Percentiles rank a stretch among this genome's conserved stretches.
Evolutionary conservation across 1,140 invertebrate genomes (phyloP).

Genomic region (Cydia amplana): DNA sequence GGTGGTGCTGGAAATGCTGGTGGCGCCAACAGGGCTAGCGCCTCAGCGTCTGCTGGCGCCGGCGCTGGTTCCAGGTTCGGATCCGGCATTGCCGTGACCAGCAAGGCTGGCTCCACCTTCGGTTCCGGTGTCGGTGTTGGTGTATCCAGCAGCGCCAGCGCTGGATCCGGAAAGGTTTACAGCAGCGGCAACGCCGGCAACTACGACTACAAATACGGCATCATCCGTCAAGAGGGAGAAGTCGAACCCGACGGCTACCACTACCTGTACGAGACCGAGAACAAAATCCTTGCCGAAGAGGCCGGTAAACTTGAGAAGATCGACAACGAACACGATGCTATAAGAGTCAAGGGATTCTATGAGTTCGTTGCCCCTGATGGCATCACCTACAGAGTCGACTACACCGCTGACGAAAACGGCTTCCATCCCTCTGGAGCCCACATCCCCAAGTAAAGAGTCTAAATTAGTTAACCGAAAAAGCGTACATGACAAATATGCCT

Average conservation of each 20-base stretch:
- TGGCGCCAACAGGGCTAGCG: not conserved
- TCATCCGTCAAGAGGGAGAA: constrained; percentile 69
- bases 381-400: constrained; percentile 83
- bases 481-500: not conserved
- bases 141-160: constrained; percentile 37
- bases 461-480: not conserved
- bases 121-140: constrained; percentile 59
- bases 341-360: constrained; percentile 81
- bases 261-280: constrained; percentile 82
- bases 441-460: constrained; percentile 57
- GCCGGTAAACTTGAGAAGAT: constrained; percentile 74
- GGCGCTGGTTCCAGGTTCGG: constrained; percentile 32
- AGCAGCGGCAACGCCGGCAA: constrained; percentile 39
- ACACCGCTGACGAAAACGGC: constrained; percentile 85
- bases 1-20: not conserved
- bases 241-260: constrained; percentile 73
- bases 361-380: constrained; percentile 83
- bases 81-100: constrained; percentile 57
- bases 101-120: constrained; percentile 34
- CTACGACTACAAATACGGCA: constrained; percentile 68
- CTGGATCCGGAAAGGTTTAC: constrained; percentile 31
- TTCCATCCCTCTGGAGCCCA: constrained; percentile 81
- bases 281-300: constrained; percentile 81
- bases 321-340: constrained; percentile 77
- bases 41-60: constrained; percentile 13